These are phyloP conservation scores for Pongo abelii DNA, from an alignment of 2,113 vertebrate genomes.

Conservation along the genomic window DNA sequence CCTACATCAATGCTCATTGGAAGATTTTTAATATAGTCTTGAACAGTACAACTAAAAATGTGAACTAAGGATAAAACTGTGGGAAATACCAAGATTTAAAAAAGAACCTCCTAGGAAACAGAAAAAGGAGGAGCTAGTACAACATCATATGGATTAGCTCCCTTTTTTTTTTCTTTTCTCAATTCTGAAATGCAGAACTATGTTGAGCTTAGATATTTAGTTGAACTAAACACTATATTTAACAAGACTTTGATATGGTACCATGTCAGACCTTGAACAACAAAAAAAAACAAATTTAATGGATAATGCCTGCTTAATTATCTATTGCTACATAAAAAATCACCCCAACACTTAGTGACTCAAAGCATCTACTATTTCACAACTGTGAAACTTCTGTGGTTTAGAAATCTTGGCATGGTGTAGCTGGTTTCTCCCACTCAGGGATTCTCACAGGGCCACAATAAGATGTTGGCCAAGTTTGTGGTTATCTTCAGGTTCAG, in stretches of 20 bases:
- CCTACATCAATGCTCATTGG: not conserved
- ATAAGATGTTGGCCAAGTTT: not conserved
- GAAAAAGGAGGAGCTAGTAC: not conserved
- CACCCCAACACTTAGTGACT: not conserved
- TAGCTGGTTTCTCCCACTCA: not conserved
- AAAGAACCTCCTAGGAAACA: not conserved
- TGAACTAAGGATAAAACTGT: not conserved
- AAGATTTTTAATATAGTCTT: not conserved
- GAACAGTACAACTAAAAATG: not conserved
- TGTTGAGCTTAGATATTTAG: not conserved
- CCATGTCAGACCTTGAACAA: not conserved
- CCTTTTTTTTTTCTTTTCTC: not conserved
- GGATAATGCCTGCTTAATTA: not conserved
- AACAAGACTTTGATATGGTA: not conserved
- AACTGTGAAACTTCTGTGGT: not conserved
- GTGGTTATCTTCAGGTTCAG: not conserved
- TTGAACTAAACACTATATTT: not conserved
- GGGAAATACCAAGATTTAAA: not conserved
- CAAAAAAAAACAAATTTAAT: not conserved
- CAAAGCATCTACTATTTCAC: not conserved
- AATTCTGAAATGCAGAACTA: not conserved
- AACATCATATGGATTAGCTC: not conserved
- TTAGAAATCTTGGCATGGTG: not conserved
- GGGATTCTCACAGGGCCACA: no score
- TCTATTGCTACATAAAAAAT: not conserved